Evolutionary conservation across 2,888 invertebrate genomes (phyloP), one percentile per base, ranked within the genome.

Genomic region (Drosophila rubida): DNA sequence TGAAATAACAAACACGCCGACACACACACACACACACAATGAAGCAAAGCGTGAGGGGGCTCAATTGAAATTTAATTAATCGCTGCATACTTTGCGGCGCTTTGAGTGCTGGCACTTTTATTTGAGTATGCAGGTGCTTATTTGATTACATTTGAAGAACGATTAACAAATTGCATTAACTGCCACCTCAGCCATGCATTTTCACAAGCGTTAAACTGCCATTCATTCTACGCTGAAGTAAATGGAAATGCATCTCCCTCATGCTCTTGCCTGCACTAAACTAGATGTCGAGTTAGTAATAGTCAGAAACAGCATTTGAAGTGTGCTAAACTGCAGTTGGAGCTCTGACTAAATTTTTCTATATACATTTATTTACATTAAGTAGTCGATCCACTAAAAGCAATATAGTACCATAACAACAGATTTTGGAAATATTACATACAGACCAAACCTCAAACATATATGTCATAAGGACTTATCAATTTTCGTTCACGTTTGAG

Each of bases 21-120:
- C 23, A 16, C 16, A 13, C 19, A 23, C 9, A 22, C 6, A n/a
- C n/a, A 57, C 62, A 64, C 74, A 67, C 62, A 53, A 13, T 25
- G 9, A 3, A 19, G 14, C 19, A 5, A 0, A 23, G n/a, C 14
- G 41, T 13, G 42, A 30, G 37, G 11, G 32, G 4, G 23, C 11
- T 32, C 72, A 72, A 77, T 80, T 78, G 62, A 73, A 78, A 77
- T 73, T 80, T 63, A 78, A 77, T 78, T 77, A 80, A 80, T 73
- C 60, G 74, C 41, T 66, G 78, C 69, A 60, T 73, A 64, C 69
- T 73, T 69, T 64, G 69, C 39, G 65, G 78, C 58, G 39, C 55
- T 44, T 44, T 32, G 23, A 54, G 19, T 48, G 30, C 11, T 41
- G 41, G 11, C 30, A 22, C 19, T 39, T 48, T 32, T 27, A 37